These are phyloP conservation scores for Cyprinella venusta DNA, from an alignment of 2,797 vertebrate genomes.

Conservation along the genomic window DNA sequence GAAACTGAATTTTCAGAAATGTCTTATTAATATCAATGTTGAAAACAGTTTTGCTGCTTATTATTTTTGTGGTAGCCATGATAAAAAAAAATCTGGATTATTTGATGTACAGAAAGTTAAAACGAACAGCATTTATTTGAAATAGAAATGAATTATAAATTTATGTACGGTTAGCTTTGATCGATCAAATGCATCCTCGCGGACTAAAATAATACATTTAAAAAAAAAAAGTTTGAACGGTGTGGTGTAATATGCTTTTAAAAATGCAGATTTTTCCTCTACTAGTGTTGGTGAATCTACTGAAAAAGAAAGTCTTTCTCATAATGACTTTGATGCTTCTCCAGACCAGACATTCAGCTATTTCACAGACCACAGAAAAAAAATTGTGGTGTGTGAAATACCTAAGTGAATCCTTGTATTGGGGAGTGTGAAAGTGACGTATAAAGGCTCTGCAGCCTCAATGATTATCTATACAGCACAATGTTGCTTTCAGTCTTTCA, in stretches of 20 bases:
- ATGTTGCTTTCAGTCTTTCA: slow-evolving; percentile 67
- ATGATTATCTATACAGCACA: slow-evolving; percentile 75
- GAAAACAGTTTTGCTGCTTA: not conserved
- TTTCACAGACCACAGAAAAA: slow-evolving; percentile 15
- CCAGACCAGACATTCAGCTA: not conserved
- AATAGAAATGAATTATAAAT: not conserved
- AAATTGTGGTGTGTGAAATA: slow-evolving; percentile 25
- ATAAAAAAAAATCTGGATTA: not conserved
- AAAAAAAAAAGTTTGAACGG: not conserved
- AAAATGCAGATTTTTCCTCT: not conserved
- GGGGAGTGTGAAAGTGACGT: slow-evolving; percentile 63
- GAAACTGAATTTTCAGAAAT: not conserved
- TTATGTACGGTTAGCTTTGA: not conserved
- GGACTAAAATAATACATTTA: not conserved
- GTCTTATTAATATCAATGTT: too few species aligned
- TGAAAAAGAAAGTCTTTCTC: not conserved
- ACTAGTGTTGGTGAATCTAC: slow-evolving; percentile 10
- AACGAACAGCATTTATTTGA: not conserved
- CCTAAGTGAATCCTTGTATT: slow-evolving; percentile 26
- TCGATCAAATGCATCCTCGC: not conserved
- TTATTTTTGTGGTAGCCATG: not conserved
- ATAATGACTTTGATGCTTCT: slow-evolving; percentile 16
- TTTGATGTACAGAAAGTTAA: not conserved
- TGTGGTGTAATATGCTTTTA: not conserved
- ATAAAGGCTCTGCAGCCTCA: slow-evolving; percentile 66